Conservation (phyloP, 2,113 vertebrate genomes). For the Sus scrofa region DNA sequence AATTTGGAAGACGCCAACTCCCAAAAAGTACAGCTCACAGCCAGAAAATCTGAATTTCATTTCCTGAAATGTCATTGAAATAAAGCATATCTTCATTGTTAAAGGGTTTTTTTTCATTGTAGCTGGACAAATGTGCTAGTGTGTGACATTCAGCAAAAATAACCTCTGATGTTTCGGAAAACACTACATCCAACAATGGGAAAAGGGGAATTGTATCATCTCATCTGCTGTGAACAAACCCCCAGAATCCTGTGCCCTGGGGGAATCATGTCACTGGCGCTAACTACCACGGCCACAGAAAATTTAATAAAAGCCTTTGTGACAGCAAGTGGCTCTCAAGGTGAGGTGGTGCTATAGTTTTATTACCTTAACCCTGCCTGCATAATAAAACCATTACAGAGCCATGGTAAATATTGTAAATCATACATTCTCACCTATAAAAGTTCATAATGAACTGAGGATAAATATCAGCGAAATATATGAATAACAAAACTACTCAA, state of each 20-base stretch:
- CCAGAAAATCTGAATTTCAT: constrained; percentile 79
- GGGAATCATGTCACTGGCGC: constrained; percentile 10
- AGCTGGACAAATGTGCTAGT: constrained; percentile 2
- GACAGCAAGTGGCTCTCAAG: constrained; percentile 73
- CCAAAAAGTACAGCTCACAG: constrained; percentile 64
- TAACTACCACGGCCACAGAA: constrained; percentile 44
- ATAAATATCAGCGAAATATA: constrained; percentile 67
- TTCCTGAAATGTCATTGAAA: constrained; percentile 76
- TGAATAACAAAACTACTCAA: constrained; percentile 65
- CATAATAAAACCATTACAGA: constrained; percentile 66
- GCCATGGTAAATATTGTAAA: constrained; percentile 77
- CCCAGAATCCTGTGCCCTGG: not conserved
- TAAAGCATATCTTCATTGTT: constrained; percentile 73
- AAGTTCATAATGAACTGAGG: constrained; percentile 66
- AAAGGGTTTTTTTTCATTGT: constrained; percentile 76
- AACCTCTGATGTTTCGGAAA: constrained; percentile 70
- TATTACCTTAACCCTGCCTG: constrained; percentile 47
- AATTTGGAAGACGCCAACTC: constrained; percentile 46
- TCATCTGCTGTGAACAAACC: not conserved
- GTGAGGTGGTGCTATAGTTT: constrained; percentile 70
- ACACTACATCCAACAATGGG: not conserved
- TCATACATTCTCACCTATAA: constrained; percentile 62
- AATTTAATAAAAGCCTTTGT: constrained; percentile 64
- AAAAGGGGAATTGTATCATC: not conserved
- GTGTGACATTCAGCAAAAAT: constrained; percentile 77